These are phyloP conservation scores for Hypotaenidia philippensis DNA, from an alignment of 2,797 vertebrate genomes.

Conservation along the genomic window DNA sequence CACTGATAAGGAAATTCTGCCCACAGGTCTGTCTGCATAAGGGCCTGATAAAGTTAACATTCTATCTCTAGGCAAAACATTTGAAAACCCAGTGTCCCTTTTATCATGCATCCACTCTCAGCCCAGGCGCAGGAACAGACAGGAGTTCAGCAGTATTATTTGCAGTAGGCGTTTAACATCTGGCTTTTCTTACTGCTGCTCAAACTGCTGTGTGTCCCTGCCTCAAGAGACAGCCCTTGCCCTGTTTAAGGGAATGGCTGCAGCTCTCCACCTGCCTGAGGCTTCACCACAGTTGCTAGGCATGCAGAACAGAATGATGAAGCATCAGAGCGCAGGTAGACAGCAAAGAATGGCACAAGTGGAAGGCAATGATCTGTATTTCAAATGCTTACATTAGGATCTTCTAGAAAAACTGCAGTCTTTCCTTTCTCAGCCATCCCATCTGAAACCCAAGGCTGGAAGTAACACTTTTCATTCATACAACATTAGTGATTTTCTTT, in stretches of 20 bases:
- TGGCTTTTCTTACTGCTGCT: neutral
- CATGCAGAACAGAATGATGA: neutral
- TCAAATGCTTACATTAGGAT: neutral
- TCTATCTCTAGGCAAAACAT: neutral
- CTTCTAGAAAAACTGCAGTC: neutral
- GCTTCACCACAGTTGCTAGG: neutral
- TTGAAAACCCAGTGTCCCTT: neutral
- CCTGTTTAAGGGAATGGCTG: neutral
- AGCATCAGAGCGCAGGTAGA: neutral
- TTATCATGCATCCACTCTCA: neutral
- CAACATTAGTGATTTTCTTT: neutral
- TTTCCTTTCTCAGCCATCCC: neutral
- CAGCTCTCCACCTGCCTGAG: neutral
- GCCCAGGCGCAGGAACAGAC: neutral
- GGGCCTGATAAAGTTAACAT: neutral
- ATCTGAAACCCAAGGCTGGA: neutral
- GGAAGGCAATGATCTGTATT: neutral
- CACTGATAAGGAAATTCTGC: neutral
- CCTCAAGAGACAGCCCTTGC: neutral
- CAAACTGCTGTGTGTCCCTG: neutral
- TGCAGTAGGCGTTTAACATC: neutral
- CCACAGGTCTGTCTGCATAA: neutral
- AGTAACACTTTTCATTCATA: neutral
- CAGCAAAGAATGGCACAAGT: neutral
- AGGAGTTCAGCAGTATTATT: accelerated